Conservation (phyloP, 2,888 invertebrate species). For the Mesorhabditis belari region DNA sequence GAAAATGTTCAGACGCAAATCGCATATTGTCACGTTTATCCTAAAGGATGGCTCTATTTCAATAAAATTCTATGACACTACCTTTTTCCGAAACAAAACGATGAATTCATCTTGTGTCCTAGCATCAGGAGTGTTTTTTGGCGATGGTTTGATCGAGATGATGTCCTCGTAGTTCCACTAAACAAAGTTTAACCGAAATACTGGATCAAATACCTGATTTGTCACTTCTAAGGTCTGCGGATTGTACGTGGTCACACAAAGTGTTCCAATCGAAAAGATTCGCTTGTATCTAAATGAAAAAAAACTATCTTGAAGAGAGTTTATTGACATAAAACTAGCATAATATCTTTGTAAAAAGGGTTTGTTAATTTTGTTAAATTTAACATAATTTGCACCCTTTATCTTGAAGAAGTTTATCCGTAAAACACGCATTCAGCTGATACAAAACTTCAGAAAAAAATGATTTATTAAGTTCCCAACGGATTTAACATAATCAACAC, state of each 20-base stretch:
- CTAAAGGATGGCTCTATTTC: conserved; percentile 49
- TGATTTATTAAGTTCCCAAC: too few species aligned
- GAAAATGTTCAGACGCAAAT: conserved; percentile 89
- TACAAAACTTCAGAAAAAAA: too few species aligned
- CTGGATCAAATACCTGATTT: conserved; percentile 67
- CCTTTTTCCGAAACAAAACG: conserved; percentile 17
- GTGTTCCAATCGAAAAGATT: conserved; percentile 88
- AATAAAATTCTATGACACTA: conserved; percentile 3
- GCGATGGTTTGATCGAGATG: conserved; percentile 52
- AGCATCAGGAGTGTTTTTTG: conserved; percentile 48
- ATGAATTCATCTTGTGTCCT: conserved; percentile 21
- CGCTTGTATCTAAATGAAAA: conserved; percentile 72
- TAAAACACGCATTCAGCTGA: too few species aligned
- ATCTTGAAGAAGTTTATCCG: conserved; percentile 15
- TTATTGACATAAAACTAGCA: neutral
- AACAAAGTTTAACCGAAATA: conserved; percentile 7
- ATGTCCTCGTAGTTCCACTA: conserved; percentile 61
- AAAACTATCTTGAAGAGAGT: too few species aligned
- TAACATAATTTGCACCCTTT: neutral
- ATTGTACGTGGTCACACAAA: conserved; percentile 93
- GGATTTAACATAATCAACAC: too few species aligned
- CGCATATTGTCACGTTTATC: conserved; percentile 83
- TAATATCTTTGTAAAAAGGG: neutral
- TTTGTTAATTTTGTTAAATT: neutral
- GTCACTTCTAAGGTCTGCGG: conserved; percentile 81